phyloP scores from a whole-genome alignment of 2,888 invertebrate genomes.

The Pyrrhosoma nymphula region DNA sequence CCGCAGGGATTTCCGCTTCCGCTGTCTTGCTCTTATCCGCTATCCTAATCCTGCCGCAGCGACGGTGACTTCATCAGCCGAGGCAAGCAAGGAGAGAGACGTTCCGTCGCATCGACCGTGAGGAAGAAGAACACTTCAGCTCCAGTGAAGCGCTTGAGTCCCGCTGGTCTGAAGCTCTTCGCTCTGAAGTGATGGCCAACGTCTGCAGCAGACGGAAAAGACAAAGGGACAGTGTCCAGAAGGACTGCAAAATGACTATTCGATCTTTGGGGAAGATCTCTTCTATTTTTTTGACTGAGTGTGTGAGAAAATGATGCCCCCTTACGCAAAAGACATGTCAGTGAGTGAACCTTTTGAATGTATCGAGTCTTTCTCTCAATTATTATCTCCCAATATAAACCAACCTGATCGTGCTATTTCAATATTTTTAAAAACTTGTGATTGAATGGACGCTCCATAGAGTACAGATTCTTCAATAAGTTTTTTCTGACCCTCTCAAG shows the following conservation, averaged over 20 bases:
- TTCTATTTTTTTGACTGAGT: conserved; percentile 10
- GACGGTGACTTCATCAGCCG: neutral
- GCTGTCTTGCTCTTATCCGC: neutral
- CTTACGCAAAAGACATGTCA: neutral
- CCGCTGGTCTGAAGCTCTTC: neutral
- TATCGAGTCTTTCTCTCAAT: neutral
- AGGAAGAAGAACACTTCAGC: neutral
- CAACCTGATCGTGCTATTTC: neutral
- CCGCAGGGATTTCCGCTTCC: neutral
- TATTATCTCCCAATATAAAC: neutral
- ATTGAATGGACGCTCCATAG: neutral
- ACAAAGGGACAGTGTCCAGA: neutral
- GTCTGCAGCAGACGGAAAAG: neutral
- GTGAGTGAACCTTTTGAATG: neutral
- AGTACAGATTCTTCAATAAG: neutral
- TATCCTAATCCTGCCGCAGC: neutral
- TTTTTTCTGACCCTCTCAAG: neutral
- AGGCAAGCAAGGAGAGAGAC: neutral
- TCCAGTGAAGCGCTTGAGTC: neutral
- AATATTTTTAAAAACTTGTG: neutral
- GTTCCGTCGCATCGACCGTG: neutral
- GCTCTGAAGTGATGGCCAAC: neutral
- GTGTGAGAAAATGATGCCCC: neutral
- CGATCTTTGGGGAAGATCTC: neutral
- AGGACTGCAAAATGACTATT: neutral